A percentile compares a stretch with the other conserved stretches of the same genome.
phyloP scores from a whole-genome alignment of 2,888 invertebrate genomes.

The Drosophila falleni region DNA sequence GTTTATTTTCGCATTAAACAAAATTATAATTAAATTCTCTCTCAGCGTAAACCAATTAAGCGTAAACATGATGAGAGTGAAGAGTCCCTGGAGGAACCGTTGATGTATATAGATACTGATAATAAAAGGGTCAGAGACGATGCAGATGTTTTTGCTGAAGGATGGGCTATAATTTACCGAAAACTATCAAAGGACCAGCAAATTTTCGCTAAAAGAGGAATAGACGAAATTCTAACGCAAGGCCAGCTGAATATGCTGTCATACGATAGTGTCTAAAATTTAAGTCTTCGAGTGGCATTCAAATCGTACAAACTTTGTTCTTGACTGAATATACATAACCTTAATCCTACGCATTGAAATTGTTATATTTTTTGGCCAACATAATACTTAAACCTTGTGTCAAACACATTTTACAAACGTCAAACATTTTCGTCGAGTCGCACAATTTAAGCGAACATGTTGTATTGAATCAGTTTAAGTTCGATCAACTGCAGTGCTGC shows the following conservation, averaged over 20 bases:
- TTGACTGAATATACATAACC: background rate
- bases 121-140: background rate
- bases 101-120: background rate
- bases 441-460: too few relatives aligned
- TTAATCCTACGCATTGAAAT: background rate
- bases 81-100: background rate
- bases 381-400: too few relatives aligned
- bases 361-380: background rate
- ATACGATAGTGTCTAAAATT: background rate
- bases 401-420: background rate
- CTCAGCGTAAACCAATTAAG: background rate
- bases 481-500: too few relatives aligned
- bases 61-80: background rate
- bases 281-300: too few relatives aligned
- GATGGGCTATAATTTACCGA: background rate
- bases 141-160: background rate
- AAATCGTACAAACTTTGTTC: background rate
- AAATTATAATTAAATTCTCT: too few relatives aligned
- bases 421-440: too few relatives aligned
- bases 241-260: background rate
- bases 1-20: background rate
- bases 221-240: background rate
- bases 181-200: background rate
- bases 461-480: too few relatives aligned
- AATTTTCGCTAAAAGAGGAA: background rate